phyloP scores from a whole-genome alignment of 2,888 invertebrate genomes.

The Gisinianus flammeolus region DNA sequence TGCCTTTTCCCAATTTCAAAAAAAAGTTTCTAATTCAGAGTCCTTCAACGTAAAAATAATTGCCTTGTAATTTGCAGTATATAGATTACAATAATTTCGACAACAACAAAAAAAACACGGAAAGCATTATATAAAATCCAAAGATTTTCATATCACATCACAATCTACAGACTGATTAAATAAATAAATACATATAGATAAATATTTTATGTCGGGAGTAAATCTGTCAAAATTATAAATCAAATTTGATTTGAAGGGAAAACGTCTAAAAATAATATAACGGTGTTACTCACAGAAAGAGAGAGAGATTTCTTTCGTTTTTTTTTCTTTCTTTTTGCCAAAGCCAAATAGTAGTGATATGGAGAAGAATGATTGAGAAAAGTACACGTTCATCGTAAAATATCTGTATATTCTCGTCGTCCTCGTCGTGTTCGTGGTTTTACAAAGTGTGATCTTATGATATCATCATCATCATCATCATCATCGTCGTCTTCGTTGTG shows the following conservation, averaged over 20 bases:
- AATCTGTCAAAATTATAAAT: background rate
- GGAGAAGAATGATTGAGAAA: constrained; percentile 10
- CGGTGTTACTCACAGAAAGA: background rate
- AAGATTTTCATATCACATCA: too few relatives aligned
- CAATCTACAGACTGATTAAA: too few relatives aligned
- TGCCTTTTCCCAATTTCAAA: too few relatives aligned
- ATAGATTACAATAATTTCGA: too few relatives aligned
- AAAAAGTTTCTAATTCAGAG: too few relatives aligned
- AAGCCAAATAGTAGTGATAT: background rate
- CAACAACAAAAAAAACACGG: too few relatives aligned
- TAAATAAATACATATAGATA: too few relatives aligned
- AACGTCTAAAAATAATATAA: constrained; percentile 11
- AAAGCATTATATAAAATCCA: too few relatives aligned
- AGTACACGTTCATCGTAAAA: background rate
- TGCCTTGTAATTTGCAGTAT: too few relatives aligned
- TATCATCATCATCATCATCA: constrained; percentile 15
- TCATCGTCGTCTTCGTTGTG: background rate
- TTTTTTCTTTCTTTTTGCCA: background rate
- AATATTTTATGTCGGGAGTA: too few relatives aligned
- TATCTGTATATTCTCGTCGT: background rate
- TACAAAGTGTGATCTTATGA: constrained; percentile 38
- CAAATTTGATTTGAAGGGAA: background rate
- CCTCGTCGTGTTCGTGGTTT: constrained; percentile 23
- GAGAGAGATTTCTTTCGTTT: background rate
- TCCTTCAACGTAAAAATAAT: too few relatives aligned